phyloP scores from a whole-genome alignment of 2,888 invertebrate genomes.

The Drosophila suboccidentalis region DNA sequence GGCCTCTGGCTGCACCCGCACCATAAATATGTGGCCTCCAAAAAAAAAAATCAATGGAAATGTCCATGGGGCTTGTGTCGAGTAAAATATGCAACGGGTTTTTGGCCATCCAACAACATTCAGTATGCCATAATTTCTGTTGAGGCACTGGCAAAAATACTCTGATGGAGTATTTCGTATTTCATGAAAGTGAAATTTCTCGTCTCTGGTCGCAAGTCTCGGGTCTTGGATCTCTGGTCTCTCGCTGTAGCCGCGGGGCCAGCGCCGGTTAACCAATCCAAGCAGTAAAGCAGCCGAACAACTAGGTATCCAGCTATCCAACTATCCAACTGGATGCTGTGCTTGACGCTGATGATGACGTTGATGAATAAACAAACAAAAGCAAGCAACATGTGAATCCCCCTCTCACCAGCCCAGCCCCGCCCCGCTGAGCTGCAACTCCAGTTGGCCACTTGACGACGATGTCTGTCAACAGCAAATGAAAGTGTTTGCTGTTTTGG shows the following conservation, averaged over 20 bases:
- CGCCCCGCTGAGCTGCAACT: constrained; percentile 11
- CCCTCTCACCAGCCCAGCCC: neutral
- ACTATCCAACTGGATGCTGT: constrained; percentile 59
- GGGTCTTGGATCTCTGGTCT: constrained; percentile 6
- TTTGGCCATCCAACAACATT: constrained; percentile 45
- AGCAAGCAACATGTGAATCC: constrained; percentile 53
- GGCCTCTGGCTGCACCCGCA: constrained; percentile 69
- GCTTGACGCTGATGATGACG: constrained; percentile 66
- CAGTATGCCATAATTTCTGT: constrained; percentile 59
- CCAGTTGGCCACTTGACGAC: constrained; percentile 70
- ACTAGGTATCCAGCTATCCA: constrained; percentile 34
- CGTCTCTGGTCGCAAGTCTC: constrained; percentile 31
- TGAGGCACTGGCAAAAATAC: constrained; percentile 49
- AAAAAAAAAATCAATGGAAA: constrained; percentile 23
- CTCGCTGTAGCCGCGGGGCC: constrained; percentile 51
- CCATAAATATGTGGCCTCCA: constrained; percentile 35
- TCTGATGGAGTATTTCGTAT: constrained; percentile 54
- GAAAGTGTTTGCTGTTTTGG: constrained; percentile 70
- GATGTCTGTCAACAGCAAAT: constrained; percentile 77
- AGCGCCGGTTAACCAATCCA: constrained; percentile 44
- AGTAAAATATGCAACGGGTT: constrained; percentile 51
- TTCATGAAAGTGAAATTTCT: constrained; percentile 63
- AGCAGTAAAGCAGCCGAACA: constrained; percentile 17
- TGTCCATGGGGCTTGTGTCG: constrained; percentile 38
- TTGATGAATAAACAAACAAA: constrained; percentile 69